These are phyloP conservation scores for Sialia sialis DNA, from an alignment of 2,113 vertebrate species.

Conservation along the genomic window DNA sequence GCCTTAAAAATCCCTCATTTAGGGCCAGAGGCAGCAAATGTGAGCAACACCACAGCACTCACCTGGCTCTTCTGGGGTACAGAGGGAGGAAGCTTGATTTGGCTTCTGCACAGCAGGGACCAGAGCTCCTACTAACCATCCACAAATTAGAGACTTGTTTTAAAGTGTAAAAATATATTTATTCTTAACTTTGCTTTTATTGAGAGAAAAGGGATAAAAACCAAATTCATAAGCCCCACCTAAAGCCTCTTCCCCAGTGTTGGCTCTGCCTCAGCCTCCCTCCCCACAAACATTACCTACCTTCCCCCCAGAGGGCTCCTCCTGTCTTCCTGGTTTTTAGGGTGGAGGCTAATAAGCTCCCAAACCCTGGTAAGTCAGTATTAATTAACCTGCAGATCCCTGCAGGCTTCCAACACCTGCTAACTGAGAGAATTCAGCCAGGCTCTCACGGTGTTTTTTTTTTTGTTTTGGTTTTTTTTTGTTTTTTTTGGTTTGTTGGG, in stretches of 20 bases:
- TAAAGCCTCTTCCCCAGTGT: not conserved
- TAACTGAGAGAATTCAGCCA: slow-evolving; percentile 42
- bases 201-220: not conserved
- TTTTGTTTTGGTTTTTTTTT: too few species aligned
- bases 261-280: not conserved
- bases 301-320: slow-evolving; percentile 34
- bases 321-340: slow-evolving; percentile 54
- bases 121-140: not conserved
- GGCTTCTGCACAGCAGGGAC: not conserved
- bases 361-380: slow-evolving; percentile 47
- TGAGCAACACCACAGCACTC: rapidly evolving
- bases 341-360: slow-evolving; percentile 62
- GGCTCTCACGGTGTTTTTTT: slow-evolving; percentile 26
- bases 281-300: not conserved
- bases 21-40: not conserved
- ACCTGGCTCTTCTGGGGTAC: rapidly evolving
- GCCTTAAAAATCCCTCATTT: not conserved
- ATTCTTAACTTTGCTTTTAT: not conserved
- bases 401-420: slow-evolving; percentile 59
- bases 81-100: not conserved
- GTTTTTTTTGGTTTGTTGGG: too few species aligned
- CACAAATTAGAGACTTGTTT: not conserved
- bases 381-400: slow-evolving; percentile 64
- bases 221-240: not conserved
- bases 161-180: not conserved